Evolutionary conservation across 2,888 invertebrate species (phyloP), one percentile per base, ranked within the genome.

Genomic region (Caenorhabditis drosophilae): DNA sequence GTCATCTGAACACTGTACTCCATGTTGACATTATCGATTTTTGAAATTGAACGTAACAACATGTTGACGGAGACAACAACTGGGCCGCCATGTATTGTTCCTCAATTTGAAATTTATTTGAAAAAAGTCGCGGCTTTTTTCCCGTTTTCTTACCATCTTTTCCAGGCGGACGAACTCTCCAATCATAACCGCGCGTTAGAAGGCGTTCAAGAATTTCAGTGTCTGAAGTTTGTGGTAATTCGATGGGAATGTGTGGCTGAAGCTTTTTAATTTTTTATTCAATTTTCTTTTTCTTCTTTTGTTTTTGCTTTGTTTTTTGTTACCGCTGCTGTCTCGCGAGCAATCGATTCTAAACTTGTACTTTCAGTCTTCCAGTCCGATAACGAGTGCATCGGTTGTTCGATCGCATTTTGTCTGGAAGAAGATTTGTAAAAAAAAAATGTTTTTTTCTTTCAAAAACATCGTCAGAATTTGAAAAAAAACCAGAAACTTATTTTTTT

Each of bases 1-100:
- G 95, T 95, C 85, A 95, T 87, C 87, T 95, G 95, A 79, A 94
- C 93, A 84, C 93, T 93, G 64, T 82, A 82, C 53, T 82, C 82
- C 82, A 82, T 82, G 50, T 81, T 82, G 18, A 82, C 82, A 36
- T 82, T 81, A 58, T 82, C 82, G 36, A 82, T 82, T 67, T 82
- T 82, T 1, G 82, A 82, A 25, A 82, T 82, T 72, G 79, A 77
- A 27, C 81, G 53, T 38, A 81, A 64, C 4, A 81, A 66, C 78
- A 81, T 81, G 59, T 81, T 82, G 6, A 81, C 82, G 9, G 63
- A 47, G 7, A 81, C 81, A 6, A 80, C 75, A 6, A 81, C 81
- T 7, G 81, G 80, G 1, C 73, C 73, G 34, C 70, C 69, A 41
- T 70, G 59, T 6, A 72, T 53, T 16, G 72, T 71, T 42, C 70